Conservation (phyloP, 2,113 vertebrate species). For the Dasyornis broadbenti region DNA sequence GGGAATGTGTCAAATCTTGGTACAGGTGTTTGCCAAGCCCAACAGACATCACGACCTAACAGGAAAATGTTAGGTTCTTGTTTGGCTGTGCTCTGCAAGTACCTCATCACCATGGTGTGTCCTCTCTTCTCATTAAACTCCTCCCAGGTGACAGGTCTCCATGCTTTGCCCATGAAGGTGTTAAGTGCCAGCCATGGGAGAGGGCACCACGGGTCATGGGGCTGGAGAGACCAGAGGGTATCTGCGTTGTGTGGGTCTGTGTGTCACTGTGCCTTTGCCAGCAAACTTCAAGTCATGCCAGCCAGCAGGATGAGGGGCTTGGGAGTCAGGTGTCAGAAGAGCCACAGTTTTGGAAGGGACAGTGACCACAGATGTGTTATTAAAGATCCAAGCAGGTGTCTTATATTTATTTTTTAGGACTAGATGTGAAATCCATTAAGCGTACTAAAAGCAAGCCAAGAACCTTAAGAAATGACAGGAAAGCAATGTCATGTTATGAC, state of each 20-base stretch:
- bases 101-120: accelerated
- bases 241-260: accelerated
- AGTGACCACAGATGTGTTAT: neutral
- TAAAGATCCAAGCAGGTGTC: neutral
- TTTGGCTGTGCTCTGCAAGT: neutral
- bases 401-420: neutral
- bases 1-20: neutral
- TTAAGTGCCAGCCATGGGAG: neutral
- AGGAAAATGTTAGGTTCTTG: neutral
- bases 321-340: neutral
- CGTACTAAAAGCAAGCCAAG: neutral
- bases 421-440: neutral
- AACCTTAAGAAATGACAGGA: neutral
- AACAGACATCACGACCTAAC: neutral
- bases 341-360: neutral
- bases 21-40: neutral
- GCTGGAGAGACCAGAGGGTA: accelerated
- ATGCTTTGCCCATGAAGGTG: neutral
- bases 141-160: accelerated
- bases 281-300: neutral
- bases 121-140: neutral
- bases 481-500: neutral
- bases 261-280: accelerated
- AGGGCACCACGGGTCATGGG: accelerated
- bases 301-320: neutral